Percentiles rank a stretch among this genome's conserved stretches.
Conservation (phyloP, 2,113 vertebrate species). For the Triplophysa siluroides region DNA sequence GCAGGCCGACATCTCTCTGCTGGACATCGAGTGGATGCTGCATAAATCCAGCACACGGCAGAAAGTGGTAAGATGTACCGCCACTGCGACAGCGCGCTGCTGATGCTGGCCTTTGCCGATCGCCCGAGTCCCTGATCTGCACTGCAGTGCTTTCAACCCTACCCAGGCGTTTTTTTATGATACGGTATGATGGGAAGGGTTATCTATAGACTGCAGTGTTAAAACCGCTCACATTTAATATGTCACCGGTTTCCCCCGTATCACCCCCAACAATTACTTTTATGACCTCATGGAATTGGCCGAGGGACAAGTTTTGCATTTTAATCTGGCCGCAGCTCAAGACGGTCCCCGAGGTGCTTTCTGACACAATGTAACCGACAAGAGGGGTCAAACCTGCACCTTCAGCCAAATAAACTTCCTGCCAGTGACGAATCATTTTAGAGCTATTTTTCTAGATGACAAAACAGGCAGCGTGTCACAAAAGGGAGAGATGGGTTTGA, state of each 20-base stretch:
- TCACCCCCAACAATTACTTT: slow-evolving; percentile 41
- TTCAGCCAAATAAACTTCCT: slow-evolving; percentile 35
- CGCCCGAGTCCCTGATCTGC: slow-evolving; percentile 20
- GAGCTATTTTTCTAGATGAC: slow-evolving; percentile 8
- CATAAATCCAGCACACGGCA: slow-evolving; percentile 81
- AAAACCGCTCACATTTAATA: slow-evolving; percentile 8
- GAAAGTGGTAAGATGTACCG: slow-evolving; percentile 79
- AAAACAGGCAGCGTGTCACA: neutral
- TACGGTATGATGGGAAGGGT: neutral
- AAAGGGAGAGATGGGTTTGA: neutral
- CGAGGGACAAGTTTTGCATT: slow-evolving; percentile 36
- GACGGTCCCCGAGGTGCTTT: slow-evolving; percentile 14
- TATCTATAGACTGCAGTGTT: neutral
- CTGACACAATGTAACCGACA: slow-evolving; percentile 30
- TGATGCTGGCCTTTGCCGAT: neutral
- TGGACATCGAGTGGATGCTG: slow-evolving; percentile 93
- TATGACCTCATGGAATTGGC: slow-evolving; percentile 49
- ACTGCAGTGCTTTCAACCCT: neutral
- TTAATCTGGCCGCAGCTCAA: slow-evolving; percentile 45
- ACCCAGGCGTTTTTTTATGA: neutral
- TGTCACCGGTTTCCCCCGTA: slow-evolving; percentile 19
- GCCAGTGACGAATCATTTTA: slow-evolving; percentile 13
- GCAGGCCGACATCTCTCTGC: slow-evolving; percentile 77
- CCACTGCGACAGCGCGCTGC: slow-evolving; percentile 2
- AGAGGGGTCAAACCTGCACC: slow-evolving; percentile 20